These are phyloP conservation scores for Lapara coniferarum DNA, from an alignment of 2,888 invertebrate species.

Conservation along the genomic window DNA sequence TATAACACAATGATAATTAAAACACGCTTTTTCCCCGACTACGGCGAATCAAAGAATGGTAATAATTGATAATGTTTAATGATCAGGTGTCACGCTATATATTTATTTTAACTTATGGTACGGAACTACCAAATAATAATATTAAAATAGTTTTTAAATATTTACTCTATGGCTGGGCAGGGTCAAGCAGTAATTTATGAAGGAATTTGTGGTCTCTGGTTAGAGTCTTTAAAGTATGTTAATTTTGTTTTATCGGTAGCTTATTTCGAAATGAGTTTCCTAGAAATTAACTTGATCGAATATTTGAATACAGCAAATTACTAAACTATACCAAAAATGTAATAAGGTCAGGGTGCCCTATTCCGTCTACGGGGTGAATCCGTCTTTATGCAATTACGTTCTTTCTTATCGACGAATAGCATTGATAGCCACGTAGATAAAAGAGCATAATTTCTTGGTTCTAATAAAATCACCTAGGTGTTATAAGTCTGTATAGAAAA, in stretches of 20 bases:
- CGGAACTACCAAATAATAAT: background rate
- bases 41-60: background rate
- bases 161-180: background rate
- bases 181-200: background rate
- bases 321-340: background rate
- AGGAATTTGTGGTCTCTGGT: background rate
- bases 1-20: no score
- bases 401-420: no score
- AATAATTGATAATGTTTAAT: background rate
- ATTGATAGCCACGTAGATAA: no score
- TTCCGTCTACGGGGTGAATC: no score
- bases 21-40: no score
- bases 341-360: no score
- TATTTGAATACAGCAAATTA: background rate
- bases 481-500: no score
- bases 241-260: background rate
- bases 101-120: background rate
- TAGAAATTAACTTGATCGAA: background rate
- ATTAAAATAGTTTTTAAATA: slow-evolving; percentile 12
- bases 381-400: no score
- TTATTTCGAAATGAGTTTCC: slow-evolving; percentile 4
- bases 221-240: slow-evolving; percentile 1
- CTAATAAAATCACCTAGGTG: no score
- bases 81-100: no score
- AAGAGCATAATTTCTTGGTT: no score